Conservation (phyloP, 2,888 invertebrate species). For the Pemphredon lugubris region DNA sequence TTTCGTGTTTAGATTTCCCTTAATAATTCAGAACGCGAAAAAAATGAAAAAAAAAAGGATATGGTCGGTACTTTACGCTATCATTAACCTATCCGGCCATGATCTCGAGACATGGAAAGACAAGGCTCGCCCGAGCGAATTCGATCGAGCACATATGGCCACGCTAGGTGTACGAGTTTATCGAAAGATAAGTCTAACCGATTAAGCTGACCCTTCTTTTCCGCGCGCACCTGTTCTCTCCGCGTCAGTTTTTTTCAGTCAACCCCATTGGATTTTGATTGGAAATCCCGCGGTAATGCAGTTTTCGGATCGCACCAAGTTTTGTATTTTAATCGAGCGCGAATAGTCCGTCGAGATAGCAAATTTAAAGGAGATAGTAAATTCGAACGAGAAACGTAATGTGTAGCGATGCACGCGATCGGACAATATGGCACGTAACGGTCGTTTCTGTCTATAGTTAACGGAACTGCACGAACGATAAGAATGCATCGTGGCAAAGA, state of each 20-base stretch:
- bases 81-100: constrained; percentile 37
- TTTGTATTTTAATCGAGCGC: constrained; percentile 55
- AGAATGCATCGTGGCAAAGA: too few relatives aligned
- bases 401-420: constrained; percentile 13
- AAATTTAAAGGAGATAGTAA: constrained; percentile 55
- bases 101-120: constrained; percentile 49
- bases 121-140: constrained; percentile 45
- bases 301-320: constrained; percentile 43
- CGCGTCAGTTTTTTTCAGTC: constrained; percentile 52
- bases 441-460: constrained; percentile 2
- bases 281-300: neutral
- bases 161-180: constrained; percentile 61
- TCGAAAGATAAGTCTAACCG: constrained; percentile 71
- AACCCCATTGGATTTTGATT: constrained; percentile 50
- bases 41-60: constrained; percentile 1
- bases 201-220: constrained; percentile 58
- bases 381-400: constrained; percentile 39
- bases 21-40: neutral
- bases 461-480: too few relatives aligned
- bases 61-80: neutral
- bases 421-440: constrained; percentile 6
- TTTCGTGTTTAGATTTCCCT: constrained; percentile 1
- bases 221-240: constrained; percentile 63
- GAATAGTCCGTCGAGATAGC: constrained; percentile 52
- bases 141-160: constrained; percentile 67